Base-by-base conservation (phyloP, 2,797 vertebrate genomes). In the Smutsia temminckii region DNA sequence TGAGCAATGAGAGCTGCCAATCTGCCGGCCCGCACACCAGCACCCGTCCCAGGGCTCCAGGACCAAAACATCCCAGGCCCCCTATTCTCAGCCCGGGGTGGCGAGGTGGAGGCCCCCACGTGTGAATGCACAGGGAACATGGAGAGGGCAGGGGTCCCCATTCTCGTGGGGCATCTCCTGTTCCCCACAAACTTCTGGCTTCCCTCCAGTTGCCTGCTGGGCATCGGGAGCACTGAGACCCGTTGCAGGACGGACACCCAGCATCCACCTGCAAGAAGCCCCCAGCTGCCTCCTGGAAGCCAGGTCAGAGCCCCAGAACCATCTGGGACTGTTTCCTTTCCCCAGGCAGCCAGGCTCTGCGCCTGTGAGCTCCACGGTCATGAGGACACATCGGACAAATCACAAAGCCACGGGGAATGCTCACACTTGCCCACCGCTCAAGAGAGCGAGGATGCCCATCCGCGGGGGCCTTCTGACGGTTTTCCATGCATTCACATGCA, bases 401-500 rank as follows among this genome's bases (percentile, higher is more conserved):
- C 21, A 16, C 27, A 32, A 29, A 49, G 1, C 51, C 40, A 0
- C 32, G 0, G 3, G 21, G 16, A n/a, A 32, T 4, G 40, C 17
- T 21, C 55, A 17, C 1, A 0, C 32, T 5, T 6, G n/a, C 57
- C 46, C 1, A 2, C 3, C 66, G 3, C 21, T 46, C 42, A 46
- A 2, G 27, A 23, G 32, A 20, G 59, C 23, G 0, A 32, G 68
- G 59, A 37, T 0, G 1, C 2, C 37, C 0, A 2, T 14, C 14
- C 49, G 37, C 2, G 0, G 21, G 68, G 17, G 9, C 17, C 77
- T 55, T 3, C 2, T 10, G 72, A 6, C 0, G 0, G 10, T 9
- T 34, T 5, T 11, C 7, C 27, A 18, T 0, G 13, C 3, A 0
- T 32, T 3, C 1, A n/a, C 6, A 21, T 0, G 3, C 3, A 0